Percentiles rank a stretch among this genome's conserved stretches.
Evolutionary conservation across 1,140 invertebrate genomes (phyloP).

Genomic region (Caenorhabditis inopinata): DNA sequence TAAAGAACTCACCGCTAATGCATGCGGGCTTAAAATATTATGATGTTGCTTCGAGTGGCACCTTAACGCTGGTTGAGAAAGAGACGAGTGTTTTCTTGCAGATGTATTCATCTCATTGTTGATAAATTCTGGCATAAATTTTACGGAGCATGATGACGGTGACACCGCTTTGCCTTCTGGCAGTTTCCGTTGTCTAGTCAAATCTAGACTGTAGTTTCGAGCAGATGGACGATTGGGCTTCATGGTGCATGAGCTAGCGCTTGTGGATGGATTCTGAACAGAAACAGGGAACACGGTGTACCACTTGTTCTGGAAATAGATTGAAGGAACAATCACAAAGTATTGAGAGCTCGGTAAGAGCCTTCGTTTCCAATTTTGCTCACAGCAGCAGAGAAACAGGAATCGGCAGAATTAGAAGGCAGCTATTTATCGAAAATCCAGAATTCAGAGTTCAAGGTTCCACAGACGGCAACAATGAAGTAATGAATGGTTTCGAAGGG

Average conservation of each 20-base stretch:
- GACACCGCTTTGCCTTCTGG: neutral
- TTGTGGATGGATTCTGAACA: no score
- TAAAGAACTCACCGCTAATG: conserved; percentile 37
- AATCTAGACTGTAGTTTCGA: conserved; percentile 24
- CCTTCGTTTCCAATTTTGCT: no score
- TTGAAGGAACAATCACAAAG: no score
- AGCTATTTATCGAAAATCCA: neutral
- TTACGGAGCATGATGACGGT: conserved; percentile 8
- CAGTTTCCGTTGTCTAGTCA: neutral
- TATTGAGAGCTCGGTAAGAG: no score
- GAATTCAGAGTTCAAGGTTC: neutral
- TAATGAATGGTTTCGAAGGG: neutral
- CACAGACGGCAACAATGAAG: neutral
- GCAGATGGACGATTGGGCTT: neutral
- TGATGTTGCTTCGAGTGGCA: conserved; percentile 40
- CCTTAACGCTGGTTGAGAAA: neutral
- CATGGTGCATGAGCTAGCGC: no score
- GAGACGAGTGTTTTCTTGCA: conserved; percentile 2
- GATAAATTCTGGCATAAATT: neutral
- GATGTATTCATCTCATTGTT: neutral
- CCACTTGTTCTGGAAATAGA: no score
- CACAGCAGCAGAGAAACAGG: no score
- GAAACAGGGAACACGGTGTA: no score
- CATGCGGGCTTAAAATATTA: conserved; percentile 37
- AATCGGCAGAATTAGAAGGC: neutral